Percentiles rank a stretch among this genome's conserved stretches.
Evolutionary conservation across 2,888 invertebrate species (phyloP).

Genomic region (Hemaris fuciformis): DNA sequence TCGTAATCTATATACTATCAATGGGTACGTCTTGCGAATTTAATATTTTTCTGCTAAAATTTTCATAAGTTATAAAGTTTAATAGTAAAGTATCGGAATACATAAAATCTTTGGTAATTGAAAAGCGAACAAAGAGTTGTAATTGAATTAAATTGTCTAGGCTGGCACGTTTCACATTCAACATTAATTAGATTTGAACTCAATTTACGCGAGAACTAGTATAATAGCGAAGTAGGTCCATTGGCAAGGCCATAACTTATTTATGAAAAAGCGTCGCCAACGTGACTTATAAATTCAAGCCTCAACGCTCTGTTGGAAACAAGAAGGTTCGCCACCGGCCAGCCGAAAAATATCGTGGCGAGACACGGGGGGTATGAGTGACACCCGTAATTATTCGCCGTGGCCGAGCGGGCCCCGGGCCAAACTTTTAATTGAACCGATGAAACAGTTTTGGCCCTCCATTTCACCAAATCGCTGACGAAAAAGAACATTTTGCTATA

Average conservation of each 20-base stretch:
- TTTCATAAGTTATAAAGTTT: not conserved
- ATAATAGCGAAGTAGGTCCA: not conserved
- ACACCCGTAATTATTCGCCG: slow-evolving; percentile 44
- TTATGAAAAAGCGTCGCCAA: slow-evolving; percentile 11
- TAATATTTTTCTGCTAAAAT: too few species aligned
- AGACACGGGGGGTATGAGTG: slow-evolving; percentile 28
- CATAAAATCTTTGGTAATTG: not conserved
- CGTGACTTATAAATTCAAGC: slow-evolving; percentile 4
- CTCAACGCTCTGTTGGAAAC: not conserved
- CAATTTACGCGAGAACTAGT: not conserved
- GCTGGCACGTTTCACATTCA: not conserved
- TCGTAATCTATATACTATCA: too few species aligned
- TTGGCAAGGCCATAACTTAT: not conserved
- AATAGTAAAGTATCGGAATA: not conserved
- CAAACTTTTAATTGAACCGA: slow-evolving; percentile 61
- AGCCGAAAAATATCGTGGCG: slow-evolving; percentile 1
- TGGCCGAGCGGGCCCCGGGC: slow-evolving; percentile 23
- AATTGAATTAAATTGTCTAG: not conserved
- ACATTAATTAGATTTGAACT: slow-evolving; percentile 6
- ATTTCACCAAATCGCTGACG: slow-evolving; percentile 35
- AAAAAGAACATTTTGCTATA: slow-evolving; percentile 14
- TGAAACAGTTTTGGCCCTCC: slow-evolving; percentile 42
- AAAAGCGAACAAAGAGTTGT: not conserved
- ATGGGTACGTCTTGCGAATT: too few species aligned
- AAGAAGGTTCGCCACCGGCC: slow-evolving; percentile 7